Evolutionary conservation across 2,113 vertebrate genomes (phyloP).

Genomic region (Hemiscyllium ocellatum): DNA sequence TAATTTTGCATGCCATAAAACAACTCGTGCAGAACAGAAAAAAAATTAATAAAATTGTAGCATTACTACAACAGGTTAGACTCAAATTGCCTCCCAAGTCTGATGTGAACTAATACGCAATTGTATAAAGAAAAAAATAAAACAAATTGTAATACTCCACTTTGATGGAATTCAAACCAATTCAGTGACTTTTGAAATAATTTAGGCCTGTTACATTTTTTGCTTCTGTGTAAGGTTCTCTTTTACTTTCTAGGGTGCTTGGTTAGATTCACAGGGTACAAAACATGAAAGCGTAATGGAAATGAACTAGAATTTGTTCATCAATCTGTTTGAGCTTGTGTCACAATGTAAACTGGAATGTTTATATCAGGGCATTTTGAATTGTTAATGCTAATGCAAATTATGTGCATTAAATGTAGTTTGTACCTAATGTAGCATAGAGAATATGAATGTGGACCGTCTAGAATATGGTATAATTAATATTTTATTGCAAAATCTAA

Average conservation of each 20-base stretch:
- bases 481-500: not conserved
- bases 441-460: not conserved
- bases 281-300: not conserved
- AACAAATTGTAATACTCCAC: not conserved
- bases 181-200: not conserved
- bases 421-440: not conserved
- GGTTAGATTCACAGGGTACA: not conserved
- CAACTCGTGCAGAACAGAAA: not conserved
- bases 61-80: not conserved
- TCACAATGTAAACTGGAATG: not conserved
- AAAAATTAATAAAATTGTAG: not conserved
- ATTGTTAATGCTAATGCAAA: not conserved
- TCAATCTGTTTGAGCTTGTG: not conserved
- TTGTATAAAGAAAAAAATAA: not conserved
- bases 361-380: not conserved
- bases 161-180: not conserved
- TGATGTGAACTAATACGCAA: not conserved
- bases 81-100: not conserved
- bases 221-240: not conserved
- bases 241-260: not conserved
- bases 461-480: not conserved
- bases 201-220: not conserved
- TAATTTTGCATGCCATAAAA: not conserved
- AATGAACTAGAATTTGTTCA: not conserved
- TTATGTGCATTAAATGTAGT: not conserved